Evolutionary conservation across 2,113 vertebrate genomes (phyloP).

Genomic region (Lynx canadensis): DNA sequence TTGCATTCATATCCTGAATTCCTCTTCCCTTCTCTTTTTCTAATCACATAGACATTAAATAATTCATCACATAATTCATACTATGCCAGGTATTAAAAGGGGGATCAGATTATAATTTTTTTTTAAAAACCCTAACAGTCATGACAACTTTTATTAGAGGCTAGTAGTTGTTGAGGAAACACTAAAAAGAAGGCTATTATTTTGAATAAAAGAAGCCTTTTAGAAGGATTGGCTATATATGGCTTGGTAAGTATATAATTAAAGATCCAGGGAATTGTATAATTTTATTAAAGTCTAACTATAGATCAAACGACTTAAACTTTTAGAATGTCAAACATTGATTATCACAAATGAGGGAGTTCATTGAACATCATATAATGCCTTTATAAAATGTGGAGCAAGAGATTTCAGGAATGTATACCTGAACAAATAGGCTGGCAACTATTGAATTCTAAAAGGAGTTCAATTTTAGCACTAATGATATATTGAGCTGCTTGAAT

Average conservation of each 20-base stretch:
- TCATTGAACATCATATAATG: conserved; percentile 31
- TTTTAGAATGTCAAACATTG: conserved; percentile 54
- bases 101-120: not conserved
- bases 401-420: conserved; percentile 33
- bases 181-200: conserved; percentile 41
- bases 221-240: conserved; percentile 11
- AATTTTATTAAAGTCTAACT: conserved; percentile 66
- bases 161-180: conserved; percentile 51
- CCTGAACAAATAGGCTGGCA: conserved; percentile 53
- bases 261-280: conserved; percentile 54
- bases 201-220: conserved; percentile 49
- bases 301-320: conserved; percentile 50
- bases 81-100: not conserved
- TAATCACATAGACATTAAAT: conserved; percentile 12
- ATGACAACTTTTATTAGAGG: conserved; percentile 21
- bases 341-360: conserved; percentile 32
- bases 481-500: conserved; percentile 22
- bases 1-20: not conserved
- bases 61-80: not conserved
- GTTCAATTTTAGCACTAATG: conserved; percentile 65
- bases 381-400: conserved; percentile 37
- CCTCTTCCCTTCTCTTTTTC: not conserved
- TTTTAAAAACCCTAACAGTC: not conserved
- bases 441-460: conserved; percentile 66
- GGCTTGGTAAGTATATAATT: conserved; percentile 45